Evolutionary conservation across 1,140 invertebrate genomes (phyloP), one percentile per base, ranked within the genome.

Genomic region (Apis laboriosa): DNA sequence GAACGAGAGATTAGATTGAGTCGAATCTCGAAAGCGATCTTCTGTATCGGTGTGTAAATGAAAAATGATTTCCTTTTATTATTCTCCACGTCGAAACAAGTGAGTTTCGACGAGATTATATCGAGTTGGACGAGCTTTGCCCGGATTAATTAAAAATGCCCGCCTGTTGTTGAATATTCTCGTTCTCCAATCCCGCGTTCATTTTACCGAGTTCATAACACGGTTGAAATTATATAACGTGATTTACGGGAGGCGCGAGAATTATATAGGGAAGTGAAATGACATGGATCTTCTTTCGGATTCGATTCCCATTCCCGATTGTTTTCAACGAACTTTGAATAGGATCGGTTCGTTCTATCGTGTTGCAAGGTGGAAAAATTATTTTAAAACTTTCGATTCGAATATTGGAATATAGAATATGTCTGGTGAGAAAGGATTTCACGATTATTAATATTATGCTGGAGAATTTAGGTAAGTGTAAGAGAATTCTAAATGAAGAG

Each of bases 1-100:
- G 53, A 60, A 66, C 24, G 34, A n/a, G 71, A 74, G 58, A 86
- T 86, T 86, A 63, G 43, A 86, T 81, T 81, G 49, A 24, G n/a
- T 19, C 53, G 58, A 86, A 68, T 86, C 81, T 63, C 24, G n/a
- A n/a, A 8, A 78, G 60, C 74, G 67, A 63, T 21, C 24, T 58
- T 49, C 34, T 28, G 34, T 73, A 76, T 85, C 67, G 56, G 28
- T 2, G 12, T 21, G 70, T 86, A 64, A 81, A 77, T 86, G 80
- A 80, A 74, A 43, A 61, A 43, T 51, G 21, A 17, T 56, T 19
- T 13, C 60, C 79, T 77, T 86, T 82, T 67, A 68, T 85, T 85
- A 77, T 73, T 81, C 63, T 75, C 66, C n/a, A 66, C 9, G 19
- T 49, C 24, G 28, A 80, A 58, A 61, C 51, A 58, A 61, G 43